These are phyloP conservation scores for Trachurus trachurus DNA, from an alignment of 2,797 vertebrate species.

Conservation along the genomic window DNA sequence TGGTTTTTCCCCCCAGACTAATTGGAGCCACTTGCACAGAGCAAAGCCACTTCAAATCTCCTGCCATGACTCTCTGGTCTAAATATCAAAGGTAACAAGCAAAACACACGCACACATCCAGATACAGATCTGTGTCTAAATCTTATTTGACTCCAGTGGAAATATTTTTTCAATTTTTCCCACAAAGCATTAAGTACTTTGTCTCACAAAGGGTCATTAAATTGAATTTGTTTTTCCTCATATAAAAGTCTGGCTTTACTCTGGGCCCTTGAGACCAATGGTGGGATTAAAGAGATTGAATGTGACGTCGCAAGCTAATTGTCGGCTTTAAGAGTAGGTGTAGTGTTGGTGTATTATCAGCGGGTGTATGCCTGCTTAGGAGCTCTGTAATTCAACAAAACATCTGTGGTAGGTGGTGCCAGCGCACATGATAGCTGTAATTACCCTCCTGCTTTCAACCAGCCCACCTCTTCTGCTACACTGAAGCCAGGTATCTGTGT, in stretches of 20 bases:
- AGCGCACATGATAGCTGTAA: conserved; percentile 44
- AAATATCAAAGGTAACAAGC: conserved; percentile 70
- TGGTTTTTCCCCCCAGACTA: conserved; percentile 55
- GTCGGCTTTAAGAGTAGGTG: conserved; percentile 27
- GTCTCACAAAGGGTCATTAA: conserved; percentile 33
- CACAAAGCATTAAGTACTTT: conserved; percentile 30
- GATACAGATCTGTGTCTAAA: conserved; percentile 50
- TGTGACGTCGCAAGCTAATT: conserved; percentile 22
- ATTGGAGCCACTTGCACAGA: conserved; percentile 68
- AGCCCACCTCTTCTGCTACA: conserved; percentile 18
- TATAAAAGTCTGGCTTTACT: conserved; percentile 8
- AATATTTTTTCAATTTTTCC: conserved; percentile 5
- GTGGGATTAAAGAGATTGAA: conserved; percentile 26
- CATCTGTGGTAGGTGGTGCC: conserved; percentile 47
- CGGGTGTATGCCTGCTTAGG: neutral
- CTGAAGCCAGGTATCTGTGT: conserved; percentile 23
- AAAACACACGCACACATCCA: conserved; percentile 35
- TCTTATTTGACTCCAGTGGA: conserved; percentile 32
- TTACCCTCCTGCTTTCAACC: conserved; percentile 50
- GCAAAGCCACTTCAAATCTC: conserved; percentile 61
- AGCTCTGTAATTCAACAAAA: conserved; percentile 49
- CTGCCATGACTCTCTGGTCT: conserved; percentile 43
- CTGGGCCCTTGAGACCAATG: neutral
- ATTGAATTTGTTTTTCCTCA: conserved; percentile 20
- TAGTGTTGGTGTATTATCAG: conserved; percentile 22